Conservation (phyloP, 2,888 invertebrate species). For the Plagiodera versicolora region DNA sequence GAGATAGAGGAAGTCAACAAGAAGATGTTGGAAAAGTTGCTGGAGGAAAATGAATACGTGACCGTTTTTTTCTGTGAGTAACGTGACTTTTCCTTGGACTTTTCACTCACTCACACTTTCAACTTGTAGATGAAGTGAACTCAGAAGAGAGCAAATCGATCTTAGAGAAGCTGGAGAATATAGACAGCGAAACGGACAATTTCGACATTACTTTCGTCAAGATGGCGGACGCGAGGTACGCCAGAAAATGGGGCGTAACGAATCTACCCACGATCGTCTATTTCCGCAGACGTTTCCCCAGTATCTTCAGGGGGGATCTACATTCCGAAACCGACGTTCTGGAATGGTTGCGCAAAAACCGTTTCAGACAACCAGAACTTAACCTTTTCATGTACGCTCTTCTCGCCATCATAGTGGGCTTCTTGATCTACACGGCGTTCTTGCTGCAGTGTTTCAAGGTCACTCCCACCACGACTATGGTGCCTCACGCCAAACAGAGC, state of each 20-base stretch:
- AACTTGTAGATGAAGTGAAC: slow-evolving; percentile 74
- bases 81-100: no score
- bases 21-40: slow-evolving; percentile 92
- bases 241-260: slow-evolving; percentile 91
- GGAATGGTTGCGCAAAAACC: slow-evolving; percentile 90
- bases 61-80: slow-evolving; percentile 95
- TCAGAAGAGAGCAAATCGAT: slow-evolving; percentile 80
- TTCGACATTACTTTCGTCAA: slow-evolving; percentile 93
- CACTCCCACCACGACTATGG: slow-evolving; percentile 63
- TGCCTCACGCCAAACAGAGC: slow-evolving; percentile 65
- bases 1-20: slow-evolving; percentile 97
- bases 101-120: no score
- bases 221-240: slow-evolving; percentile 89
- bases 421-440: slow-evolving; percentile 88
- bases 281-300: slow-evolving; percentile 88
- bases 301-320: slow-evolving; percentile 82
- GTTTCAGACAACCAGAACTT: slow-evolving; percentile 89
- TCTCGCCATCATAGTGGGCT: slow-evolving; percentile 81
- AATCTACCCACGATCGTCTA: slow-evolving; percentile 90
- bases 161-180: slow-evolving; percentile 84
- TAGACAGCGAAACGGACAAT: slow-evolving; percentile 93
- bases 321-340: slow-evolving; percentile 83
- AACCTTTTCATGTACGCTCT: slow-evolving; percentile 94
- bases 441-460: slow-evolving; percentile 87
- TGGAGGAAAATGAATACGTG: slow-evolving; percentile 93